Base-by-base conservation (phyloP, 2,797 vertebrate species). In the Artibeus jamaicensis region DNA sequence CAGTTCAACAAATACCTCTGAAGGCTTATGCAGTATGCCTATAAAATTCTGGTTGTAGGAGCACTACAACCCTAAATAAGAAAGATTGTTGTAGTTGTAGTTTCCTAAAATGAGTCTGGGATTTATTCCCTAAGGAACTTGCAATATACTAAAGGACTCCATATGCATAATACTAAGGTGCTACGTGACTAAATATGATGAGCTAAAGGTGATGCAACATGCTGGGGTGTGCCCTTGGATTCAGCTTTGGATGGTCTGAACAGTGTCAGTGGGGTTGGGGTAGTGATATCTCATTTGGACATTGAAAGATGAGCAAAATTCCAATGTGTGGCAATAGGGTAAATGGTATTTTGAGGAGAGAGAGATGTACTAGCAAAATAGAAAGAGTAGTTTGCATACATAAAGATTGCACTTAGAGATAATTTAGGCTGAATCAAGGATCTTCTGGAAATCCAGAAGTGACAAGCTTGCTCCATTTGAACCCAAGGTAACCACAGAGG, bases 261-360 rank as follows among this genome's bases (percentile, higher is more conserved):
- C 81, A 74, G 4, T 42, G 24, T 34, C n/a, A 14, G 21, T 24
- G 9, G 21, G 26, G 0, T 4, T 53, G 1, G 24, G 11, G 44
- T 32, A n/a, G 29, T 37, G 5, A 65, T 48, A 65, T 53, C 12
- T 82, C 8, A 77, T 37, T 2, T 89, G 50, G 22, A 70, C 18
- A 85, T 89, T 83, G n/a, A 79, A 92, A 39, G 12, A 89, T 5
- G 26, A 95, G 24, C 7, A 91, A 57, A 91, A 84, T 89, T 93
- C 93, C 34, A 86, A 14, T 71, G 59, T 3, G 3, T 86, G 29
- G 39, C 10, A 89, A 48, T 24, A 92, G 19, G 55, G 16, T n/a
- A 76, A 95, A 83, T 73, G n/a, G 1, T 5, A 55, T 48, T 86
- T 91, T 84, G 26, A 88, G 29, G 18, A 71, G 9, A 37, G 32